Conservation (phyloP, 2,797 vertebrate species). For the Oophaga sylvatica region DNA sequence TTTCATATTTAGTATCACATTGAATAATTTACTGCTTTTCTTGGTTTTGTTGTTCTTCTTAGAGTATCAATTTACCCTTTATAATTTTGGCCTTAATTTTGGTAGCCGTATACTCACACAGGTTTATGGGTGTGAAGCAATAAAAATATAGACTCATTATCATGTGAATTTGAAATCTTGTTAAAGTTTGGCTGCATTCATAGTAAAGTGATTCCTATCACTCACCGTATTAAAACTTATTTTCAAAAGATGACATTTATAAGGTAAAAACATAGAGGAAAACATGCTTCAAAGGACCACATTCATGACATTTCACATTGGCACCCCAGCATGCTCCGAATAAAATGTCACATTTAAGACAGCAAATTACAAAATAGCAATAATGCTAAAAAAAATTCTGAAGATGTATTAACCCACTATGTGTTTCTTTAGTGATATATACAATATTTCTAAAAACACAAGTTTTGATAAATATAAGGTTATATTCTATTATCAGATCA, state of each 20-base stretch:
- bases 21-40: neutral
- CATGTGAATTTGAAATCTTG: constrained; percentile 28
- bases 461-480: neutral
- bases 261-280: constrained; percentile 27
- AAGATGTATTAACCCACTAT: neutral
- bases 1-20: neutral
- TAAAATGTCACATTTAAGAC: constrained; percentile 54
- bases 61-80: no score
- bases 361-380: neutral
- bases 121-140: neutral
- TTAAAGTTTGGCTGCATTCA: neutral
- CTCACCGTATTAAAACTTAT: constrained; percentile 20
- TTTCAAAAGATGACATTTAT: constrained; percentile 55
- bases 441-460: neutral
- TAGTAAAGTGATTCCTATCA: constrained; percentile 41
- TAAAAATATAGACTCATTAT: constrained; percentile 11
- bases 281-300: constrained; percentile 48
- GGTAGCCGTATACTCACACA: neutral
- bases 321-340: constrained; percentile 52
- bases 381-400: neutral
- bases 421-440: neutral
- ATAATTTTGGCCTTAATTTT: no score
- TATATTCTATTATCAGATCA: neutral
- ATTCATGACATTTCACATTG: constrained; percentile 53
- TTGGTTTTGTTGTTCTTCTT: no score